Evolutionary conservation across 1,140 invertebrate species (phyloP).

Genomic region (Vanessa atalanta): DNA sequence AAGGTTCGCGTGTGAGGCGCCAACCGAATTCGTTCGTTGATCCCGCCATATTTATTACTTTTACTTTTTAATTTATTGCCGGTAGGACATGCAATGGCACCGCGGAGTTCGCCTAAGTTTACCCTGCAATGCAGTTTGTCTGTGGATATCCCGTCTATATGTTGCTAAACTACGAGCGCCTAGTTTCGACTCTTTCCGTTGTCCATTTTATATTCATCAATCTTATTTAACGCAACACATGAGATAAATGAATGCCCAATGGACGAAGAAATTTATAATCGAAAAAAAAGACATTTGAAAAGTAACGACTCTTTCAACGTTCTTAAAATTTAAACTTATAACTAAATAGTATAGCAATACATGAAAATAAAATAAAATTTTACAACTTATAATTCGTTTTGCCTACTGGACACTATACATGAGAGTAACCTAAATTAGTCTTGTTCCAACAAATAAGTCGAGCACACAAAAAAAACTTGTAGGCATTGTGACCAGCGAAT

Average conservation of each 20-base stretch:
- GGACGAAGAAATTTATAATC: too few relatives aligned
- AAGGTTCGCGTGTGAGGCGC: slow-evolving; percentile 48
- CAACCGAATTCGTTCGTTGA: slow-evolving; percentile 62
- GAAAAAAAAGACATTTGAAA: too few relatives aligned
- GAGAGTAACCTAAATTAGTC: slow-evolving; percentile 40
- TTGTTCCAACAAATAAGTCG: slow-evolving; percentile 32
- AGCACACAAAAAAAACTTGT: slow-evolving; percentile 39
- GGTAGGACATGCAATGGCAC: slow-evolving; percentile 47
- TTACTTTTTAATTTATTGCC: slow-evolving; percentile 68
- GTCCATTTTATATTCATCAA: neutral
- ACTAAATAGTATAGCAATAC: too few relatives aligned
- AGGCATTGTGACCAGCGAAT: slow-evolving; percentile 47
- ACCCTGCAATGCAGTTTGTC: slow-evolving; percentile 44
- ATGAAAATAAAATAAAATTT: neutral
- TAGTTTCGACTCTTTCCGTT: neutral
- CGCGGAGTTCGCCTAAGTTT: slow-evolving; percentile 40
- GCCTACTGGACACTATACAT: slow-evolving; percentile 17
- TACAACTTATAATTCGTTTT: neutral
- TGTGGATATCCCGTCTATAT: slow-evolving; percentile 30
- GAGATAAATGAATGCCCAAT: too few relatives aligned
- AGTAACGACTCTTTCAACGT: too few relatives aligned
- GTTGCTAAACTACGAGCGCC: slow-evolving; percentile 12
- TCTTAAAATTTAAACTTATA: too few relatives aligned
- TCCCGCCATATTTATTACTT: slow-evolving; percentile 66
- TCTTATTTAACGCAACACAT: neutral